Conservation (phyloP, 30 jellyfish, hydroid and myxozoan genomes). For the Aurelia aurita complex sp. Pacific region DNA sequence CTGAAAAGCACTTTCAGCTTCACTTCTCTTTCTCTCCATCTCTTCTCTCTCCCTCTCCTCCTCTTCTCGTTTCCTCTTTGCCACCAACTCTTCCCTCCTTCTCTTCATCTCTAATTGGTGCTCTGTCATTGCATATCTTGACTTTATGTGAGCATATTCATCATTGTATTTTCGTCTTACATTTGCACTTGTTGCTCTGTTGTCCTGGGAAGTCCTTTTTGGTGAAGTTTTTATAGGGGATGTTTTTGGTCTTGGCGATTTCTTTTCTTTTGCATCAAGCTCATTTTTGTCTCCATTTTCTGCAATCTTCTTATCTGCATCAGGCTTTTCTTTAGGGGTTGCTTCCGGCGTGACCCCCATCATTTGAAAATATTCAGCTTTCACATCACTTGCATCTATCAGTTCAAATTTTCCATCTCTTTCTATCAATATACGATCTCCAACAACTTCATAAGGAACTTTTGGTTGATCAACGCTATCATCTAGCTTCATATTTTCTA, state of each 20-base stretch:
- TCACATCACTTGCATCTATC: slow-evolving; percentile 79
- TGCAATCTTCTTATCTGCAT: background rate
- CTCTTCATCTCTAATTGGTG: slow-evolving; percentile 92
- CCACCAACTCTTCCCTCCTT: slow-evolving; percentile 76
- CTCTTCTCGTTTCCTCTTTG: slow-evolving; percentile 83
- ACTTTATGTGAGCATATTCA: slow-evolving; percentile 79
- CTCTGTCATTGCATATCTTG: slow-evolving; percentile 93
- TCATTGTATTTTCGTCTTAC: slow-evolving; percentile 45
- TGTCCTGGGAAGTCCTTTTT: background rate
- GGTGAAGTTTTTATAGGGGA: slow-evolving; percentile 36
- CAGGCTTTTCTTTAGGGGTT: slow-evolving; percentile 11
- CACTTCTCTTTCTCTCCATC: slow-evolving; percentile 58
- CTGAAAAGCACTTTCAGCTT: slow-evolving; percentile 97
- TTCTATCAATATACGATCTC: slow-evolving; percentile 80
- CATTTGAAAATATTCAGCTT: slow-evolving; percentile 74
- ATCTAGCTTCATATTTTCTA: slow-evolving; percentile 13
- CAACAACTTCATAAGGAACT: slow-evolving; percentile 34
- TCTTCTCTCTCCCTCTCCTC: slow-evolving; percentile 78
- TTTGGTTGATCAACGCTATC: slow-evolving; percentile 12
- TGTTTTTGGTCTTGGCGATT: slow-evolving; percentile 67
- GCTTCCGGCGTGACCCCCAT: slow-evolving; percentile 25
- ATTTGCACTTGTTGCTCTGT: slow-evolving; percentile 44
- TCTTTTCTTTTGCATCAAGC: background rate
- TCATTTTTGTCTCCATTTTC: background rate
- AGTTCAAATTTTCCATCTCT: slow-evolving; percentile 94